Base-by-base conservation (phyloP, 2,888 invertebrate genomes). In the Cylloceria caligata region DNA sequence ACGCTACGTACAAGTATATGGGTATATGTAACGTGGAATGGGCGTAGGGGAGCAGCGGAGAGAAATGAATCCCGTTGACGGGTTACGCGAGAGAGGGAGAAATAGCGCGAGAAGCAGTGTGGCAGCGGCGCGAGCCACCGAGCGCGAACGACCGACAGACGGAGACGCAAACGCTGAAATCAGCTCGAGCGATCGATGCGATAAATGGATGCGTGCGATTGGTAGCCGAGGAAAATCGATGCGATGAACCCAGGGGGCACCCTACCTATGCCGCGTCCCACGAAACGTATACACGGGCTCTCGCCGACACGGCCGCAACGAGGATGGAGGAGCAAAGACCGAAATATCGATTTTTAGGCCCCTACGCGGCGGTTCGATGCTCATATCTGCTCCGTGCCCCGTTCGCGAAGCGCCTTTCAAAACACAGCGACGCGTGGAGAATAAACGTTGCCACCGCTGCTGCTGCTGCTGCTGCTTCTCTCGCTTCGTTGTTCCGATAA, bases 171-270 rank as follows among this genome's bases (percentile, higher is more conserved):
- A 91, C 88, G 90, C 90, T 90, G 90, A 91, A 92, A 91, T 91
- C 91, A 91, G 92, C 91, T 91, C 90, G 89, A 88, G 89, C 93
- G 94, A 95, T 96, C 96, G 95, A 96, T 96, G 94, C 94, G 95
- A 96, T 96, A 96, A 95, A 96, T 95, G 95, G 95, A 95, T 95
- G 94, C 94, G 94, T 95, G 95, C 94, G 95, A 95, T 95, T 94
- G 94, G 94, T 94, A 91, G 92, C 89, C 90, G 89, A 88, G 82
- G 91, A 92, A 92, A 92, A 92, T 92, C 92, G 92, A 92, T 92
- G 90, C 76, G 67, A 76, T 68, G 71, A 68, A 83, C 78, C 71
- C 83, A 79, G 80, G 87, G 88, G 88, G 89, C 87, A 89, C 88
- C 87, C 90, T 88, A 88, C 76, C 81, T 80, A 72, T 65, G 79